phyloP scores from a whole-genome alignment of 1,140 invertebrate species.

The Notospermus geniculatus region DNA sequence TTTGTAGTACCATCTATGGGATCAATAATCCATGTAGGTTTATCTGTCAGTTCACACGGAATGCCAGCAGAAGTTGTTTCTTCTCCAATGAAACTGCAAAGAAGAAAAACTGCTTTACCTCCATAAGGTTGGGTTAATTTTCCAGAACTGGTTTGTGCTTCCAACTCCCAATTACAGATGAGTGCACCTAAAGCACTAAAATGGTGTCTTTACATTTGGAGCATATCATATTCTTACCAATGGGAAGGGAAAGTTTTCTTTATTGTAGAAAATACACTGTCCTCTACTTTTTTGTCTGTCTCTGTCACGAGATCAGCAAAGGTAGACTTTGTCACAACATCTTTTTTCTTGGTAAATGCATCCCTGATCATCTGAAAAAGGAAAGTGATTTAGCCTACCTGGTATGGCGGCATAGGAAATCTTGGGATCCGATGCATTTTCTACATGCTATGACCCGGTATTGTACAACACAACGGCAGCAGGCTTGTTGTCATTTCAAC shows the following conservation, averaged over 20 bases:
- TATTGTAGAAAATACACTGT: slow-evolving; percentile 77
- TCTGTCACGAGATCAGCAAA: slow-evolving; percentile 95
- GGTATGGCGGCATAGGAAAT: too few species aligned
- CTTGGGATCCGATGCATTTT: too few species aligned
- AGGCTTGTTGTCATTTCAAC: too few species aligned
- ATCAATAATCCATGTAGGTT: slow-evolving; percentile 96
- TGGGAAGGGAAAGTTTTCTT: slow-evolving; percentile 78
- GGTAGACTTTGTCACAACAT: slow-evolving; percentile 74
- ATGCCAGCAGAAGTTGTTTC: slow-evolving; percentile 73
- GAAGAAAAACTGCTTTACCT: background rate
- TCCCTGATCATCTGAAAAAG: slow-evolving; percentile 67
- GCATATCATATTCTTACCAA: slow-evolving; percentile 62
- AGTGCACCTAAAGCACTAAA: too few species aligned
- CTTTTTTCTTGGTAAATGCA: slow-evolving; percentile 68
- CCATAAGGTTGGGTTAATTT: too few species aligned
- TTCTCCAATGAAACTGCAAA: slow-evolving; percentile 94
- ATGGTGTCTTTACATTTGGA: slow-evolving; percentile 3
- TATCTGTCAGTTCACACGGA: slow-evolving; percentile 78
- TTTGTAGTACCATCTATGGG: slow-evolving; percentile 62
- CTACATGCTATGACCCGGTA: too few species aligned
- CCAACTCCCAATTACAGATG: too few species aligned
- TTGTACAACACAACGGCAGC: too few species aligned
- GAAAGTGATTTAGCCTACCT: too few species aligned
- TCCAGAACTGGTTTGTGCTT: too few species aligned
- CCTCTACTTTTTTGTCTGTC: slow-evolving; percentile 90